These are phyloP conservation scores for Tupiocoris notatus DNA, from an alignment of 2,888 invertebrate species.

Conservation along the genomic window DNA sequence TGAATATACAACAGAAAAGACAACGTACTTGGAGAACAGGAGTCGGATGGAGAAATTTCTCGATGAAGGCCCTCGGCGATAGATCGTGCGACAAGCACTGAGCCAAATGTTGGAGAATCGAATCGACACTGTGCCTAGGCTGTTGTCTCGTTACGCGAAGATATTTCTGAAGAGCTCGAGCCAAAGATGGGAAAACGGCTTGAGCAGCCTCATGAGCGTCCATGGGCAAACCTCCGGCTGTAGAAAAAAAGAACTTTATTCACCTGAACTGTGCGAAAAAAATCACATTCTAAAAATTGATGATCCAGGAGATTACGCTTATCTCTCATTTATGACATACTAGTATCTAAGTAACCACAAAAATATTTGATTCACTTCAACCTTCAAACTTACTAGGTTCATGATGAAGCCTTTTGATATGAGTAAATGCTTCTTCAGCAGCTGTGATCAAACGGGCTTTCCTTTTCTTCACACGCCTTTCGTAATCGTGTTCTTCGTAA, in stretches of 20 bases:
- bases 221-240: conserved; percentile 56
- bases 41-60: conserved; percentile 83
- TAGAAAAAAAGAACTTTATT: too few relatives aligned
- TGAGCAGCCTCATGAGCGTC: conserved; percentile 96
- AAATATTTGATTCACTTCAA: too few relatives aligned
- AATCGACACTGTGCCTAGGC: conserved; percentile 91
- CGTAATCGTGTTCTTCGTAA: conserved; percentile 97
- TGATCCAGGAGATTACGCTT: too few relatives aligned
- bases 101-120: conserved; percentile 85
- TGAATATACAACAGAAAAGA: too few relatives aligned
- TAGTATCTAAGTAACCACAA: too few relatives aligned
- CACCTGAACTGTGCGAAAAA: too few relatives aligned
- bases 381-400: conserved; percentile 57
- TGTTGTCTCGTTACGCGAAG: conserved; percentile 93
- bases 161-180: conserved; percentile 93
- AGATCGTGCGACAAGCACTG: conserved; percentile 90
- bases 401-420: conserved; percentile 77
- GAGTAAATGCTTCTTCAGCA: conserved; percentile 97
- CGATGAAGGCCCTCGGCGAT: conserved; percentile 91
- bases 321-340: too few relatives aligned
- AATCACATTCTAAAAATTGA: too few relatives aligned
- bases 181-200: conserved; percentile 95
- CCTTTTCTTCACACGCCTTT: conserved; percentile 85
- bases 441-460: conserved; percentile 86
- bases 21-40: conserved; percentile 73